Evolutionary conservation across 2,888 invertebrate species (phyloP), one percentile per base, ranked within the genome.

Genomic region (Rotaria macrura): DNA sequence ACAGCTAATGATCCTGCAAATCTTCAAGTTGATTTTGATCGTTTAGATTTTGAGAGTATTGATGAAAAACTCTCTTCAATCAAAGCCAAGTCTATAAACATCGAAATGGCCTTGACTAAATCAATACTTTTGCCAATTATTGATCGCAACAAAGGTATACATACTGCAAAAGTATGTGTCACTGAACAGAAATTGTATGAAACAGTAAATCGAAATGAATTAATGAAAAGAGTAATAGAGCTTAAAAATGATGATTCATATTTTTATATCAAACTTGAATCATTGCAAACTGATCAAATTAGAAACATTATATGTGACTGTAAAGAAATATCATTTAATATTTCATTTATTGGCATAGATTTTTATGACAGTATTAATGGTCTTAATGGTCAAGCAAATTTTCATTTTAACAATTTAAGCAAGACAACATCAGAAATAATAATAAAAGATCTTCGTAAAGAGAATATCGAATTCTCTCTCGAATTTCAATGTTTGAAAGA

Each of bases 401-500:
- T 85, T 52, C 17, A 49, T 85, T 85, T 86, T 47, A 47, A 85
- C 7, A 47, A 86, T 38, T 83, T 86, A 54, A 47, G 74, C 34
- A 47, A 79, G 34, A n/a, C n/a, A 79, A 54, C 20, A 29, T 87
- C 86, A 25, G 43, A 86, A 54, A 57, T 29, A 23, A 7, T 86
- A 29, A 86, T 86, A 6, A 10, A 40, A 38, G 49, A 38, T 17
- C 85, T 86, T 49, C 86, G 86, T 20, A 47, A 86, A 43, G 55
- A 86, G 47, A 83, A 86, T n/a, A 54, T 85, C 20, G 85, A 85
- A 54, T 86, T 86, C 47, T 79, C 74, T 74, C 65, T 86, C 7
- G 57, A 49, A 47, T 85, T 86, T 57, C 23, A 72, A 43, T 4
- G 49, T 20, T 86, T 86, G 49, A 43, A n/a, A 25, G 0, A 83